Evolutionary conservation across 23 tunicate genomes (phyloP).

Genomic region (Halocynthia roretzi): DNA sequence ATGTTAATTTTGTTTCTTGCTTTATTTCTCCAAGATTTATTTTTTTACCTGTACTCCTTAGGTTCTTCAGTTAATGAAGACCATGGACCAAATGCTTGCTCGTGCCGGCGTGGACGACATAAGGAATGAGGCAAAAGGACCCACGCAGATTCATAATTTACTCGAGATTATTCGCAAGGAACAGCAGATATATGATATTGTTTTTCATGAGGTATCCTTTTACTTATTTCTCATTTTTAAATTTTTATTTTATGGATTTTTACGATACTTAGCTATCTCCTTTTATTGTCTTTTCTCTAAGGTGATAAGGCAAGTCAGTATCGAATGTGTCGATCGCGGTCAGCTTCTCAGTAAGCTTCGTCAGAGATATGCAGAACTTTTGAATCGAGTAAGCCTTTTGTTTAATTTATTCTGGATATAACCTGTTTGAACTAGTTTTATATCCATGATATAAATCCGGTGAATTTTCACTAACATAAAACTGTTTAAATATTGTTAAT

Average conservation of each 20-base stretch:
- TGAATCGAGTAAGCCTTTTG: constrained; percentile 53
- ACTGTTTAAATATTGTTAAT: background rate
- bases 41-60: background rate
- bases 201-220: constrained; percentile 61
- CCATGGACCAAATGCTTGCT: constrained; percentile 84
- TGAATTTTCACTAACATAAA: background rate
- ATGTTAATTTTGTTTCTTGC: background rate
- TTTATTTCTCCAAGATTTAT: background rate
- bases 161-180: constrained; percentile 89
- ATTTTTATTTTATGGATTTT: background rate
- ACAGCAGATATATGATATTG: constrained; percentile 88
- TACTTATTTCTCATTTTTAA: background rate
- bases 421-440: background rate
- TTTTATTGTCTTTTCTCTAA: constrained; percentile 1
- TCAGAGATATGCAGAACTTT: constrained; percentile 74
- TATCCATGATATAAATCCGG: background rate
- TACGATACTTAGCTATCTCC: background rate
- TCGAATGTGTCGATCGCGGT: constrained; percentile 90
- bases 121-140: constrained; percentile 65
- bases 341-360: constrained; percentile 88
- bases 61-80: constrained; percentile 83
- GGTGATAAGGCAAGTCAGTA: constrained; percentile 94
- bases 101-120: constrained; percentile 64
- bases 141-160: constrained; percentile 86
- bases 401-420: background rate